Percentiles rank a stretch among this genome's conserved stretches.
phyloP scores from a whole-genome alignment of 2,797 vertebrate species.

The Cirrhinus molitorella region DNA sequence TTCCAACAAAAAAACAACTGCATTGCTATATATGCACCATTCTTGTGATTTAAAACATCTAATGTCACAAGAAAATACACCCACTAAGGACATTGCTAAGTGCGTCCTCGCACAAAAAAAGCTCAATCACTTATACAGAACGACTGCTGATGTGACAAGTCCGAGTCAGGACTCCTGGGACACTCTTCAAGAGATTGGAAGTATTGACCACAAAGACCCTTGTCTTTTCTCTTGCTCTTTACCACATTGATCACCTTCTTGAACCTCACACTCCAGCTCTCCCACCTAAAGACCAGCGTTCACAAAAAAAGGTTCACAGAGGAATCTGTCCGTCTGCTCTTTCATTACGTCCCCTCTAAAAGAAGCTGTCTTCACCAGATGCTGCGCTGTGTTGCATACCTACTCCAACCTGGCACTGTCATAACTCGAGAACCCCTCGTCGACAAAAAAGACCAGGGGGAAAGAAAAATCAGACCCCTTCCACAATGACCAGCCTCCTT shows the following conservation, averaged over 20 bases:
- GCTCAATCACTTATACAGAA: not conserved
- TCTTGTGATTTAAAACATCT: not conserved
- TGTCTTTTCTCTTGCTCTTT: conserved; percentile 10
- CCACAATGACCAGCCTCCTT: conserved; percentile 43
- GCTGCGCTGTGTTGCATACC: conserved; percentile 37
- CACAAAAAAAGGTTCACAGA: conserved; percentile 2
- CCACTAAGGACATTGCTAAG: not conserved
- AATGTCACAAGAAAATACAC: not conserved
- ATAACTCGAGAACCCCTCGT: conserved; percentile 39
- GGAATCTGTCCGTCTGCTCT: conserved; percentile 23
- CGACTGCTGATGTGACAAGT: not conserved
- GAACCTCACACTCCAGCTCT: conserved; percentile 29
- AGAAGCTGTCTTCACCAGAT: conserved; percentile 64
- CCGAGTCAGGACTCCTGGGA: not conserved
- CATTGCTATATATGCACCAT: not conserved
- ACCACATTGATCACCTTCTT: conserved; percentile 11
- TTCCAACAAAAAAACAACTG: not conserved
- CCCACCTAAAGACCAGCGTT: not conserved
- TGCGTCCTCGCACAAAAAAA: not conserved
- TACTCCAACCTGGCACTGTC: conserved; percentile 52
- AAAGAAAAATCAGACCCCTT: conserved; percentile 45
- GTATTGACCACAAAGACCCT: not conserved
- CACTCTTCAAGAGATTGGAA: not conserved
- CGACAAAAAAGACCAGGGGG: conserved; percentile 9
- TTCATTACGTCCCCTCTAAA: conserved; percentile 58